Base-by-base conservation (phyloP, 1,140 invertebrate species). In the Drosophila jambulina region DNA sequence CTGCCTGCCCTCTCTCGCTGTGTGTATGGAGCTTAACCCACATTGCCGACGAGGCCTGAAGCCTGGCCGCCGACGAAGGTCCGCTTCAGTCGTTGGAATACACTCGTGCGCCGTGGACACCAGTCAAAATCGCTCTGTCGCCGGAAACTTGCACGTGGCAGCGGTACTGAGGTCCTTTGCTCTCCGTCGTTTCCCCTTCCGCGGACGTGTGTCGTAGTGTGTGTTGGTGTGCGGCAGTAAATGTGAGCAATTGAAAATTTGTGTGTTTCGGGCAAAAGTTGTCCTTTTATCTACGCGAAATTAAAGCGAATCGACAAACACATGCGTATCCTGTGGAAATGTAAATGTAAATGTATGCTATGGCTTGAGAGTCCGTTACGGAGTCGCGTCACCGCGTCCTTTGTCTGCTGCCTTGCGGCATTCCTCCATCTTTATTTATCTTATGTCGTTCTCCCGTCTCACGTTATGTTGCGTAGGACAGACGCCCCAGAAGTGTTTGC, bases 21-120 rank as follows among this genome's bases (percentile, higher is more conserved):
- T 15, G n/a, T 17, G 42, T 19, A 45, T 51, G 65, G 76, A 78
- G 80, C 80, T 80, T 82, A 87, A 84, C 81, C 81, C 81, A 84
- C 62, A 84, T 84, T 58, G 49, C 49, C 75, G 58, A 63, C 34
- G 74, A 48, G 68, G 64, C 23, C 42, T 78, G 74, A 80, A 68
- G 54, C 65, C 53, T 70, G 75, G 78, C 68, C 81, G 53, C 15
- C 60, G 21, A 51, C 53, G 75, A 91, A 70, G 27, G 29, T 51
- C 49, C 54, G 46, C 68, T 90, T 90, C 63, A 90, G 87, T 90
- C 87, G 85, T 91, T 91, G 85, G 85, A 90, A 85, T 91, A 79
- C 87, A 91, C 78, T 91, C 85, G 85, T 76, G 82, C 86, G 87
- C 67, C 87, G 82, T 87, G 82, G 86, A 75, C 84, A 90, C 67